phyloP scores from a whole-genome alignment of 2,888 invertebrate genomes.

The Drosophila borborema region DNA sequence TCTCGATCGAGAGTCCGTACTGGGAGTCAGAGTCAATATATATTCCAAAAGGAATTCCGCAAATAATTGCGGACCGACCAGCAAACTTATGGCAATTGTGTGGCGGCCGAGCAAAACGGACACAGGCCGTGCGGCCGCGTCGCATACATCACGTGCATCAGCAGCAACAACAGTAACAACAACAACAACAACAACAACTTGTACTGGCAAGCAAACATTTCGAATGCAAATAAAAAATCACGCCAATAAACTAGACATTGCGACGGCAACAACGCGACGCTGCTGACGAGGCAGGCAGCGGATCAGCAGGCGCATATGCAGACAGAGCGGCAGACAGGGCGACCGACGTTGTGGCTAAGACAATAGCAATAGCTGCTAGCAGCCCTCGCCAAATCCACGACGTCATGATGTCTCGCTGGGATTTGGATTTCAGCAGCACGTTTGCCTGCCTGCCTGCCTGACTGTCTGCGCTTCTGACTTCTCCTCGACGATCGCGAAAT shows the following conservation, averaged over 20 bases:
- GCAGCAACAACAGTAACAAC: slow-evolving; percentile 27
- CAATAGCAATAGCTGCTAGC: slow-evolving; percentile 47
- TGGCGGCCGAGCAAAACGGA: slow-evolving; percentile 43
- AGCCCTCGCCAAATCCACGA: slow-evolving; percentile 61
- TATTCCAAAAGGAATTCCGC: slow-evolving; percentile 82
- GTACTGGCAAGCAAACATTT: slow-evolving; percentile 55
- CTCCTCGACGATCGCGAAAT: slow-evolving; percentile 56
- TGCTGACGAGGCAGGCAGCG: slow-evolving; percentile 33
- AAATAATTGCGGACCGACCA: slow-evolving; percentile 79
- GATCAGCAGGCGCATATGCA: slow-evolving; percentile 33
- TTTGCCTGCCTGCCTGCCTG: slow-evolving; percentile 1
- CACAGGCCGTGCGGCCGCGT: slow-evolving; percentile 45
- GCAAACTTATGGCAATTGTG: slow-evolving; percentile 80
- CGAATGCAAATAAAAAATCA: slow-evolving; percentile 83
- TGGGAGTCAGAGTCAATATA: slow-evolving; percentile 77
- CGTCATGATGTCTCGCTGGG: slow-evolving; percentile 84
- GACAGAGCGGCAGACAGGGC: slow-evolving; percentile 38
- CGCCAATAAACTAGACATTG: slow-evolving; percentile 84
- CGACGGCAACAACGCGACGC: slow-evolving; percentile 62
- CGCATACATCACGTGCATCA: slow-evolving; percentile 77
- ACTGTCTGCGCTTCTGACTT: neutral
- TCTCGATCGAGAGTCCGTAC: slow-evolving; percentile 28
- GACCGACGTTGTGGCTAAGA: slow-evolving; percentile 30
- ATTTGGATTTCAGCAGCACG: slow-evolving; percentile 69
- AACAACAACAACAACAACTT: slow-evolving; percentile 21